Conservation (phyloP, 2,888 invertebrate genomes). For the Aethes cnicana region DNA sequence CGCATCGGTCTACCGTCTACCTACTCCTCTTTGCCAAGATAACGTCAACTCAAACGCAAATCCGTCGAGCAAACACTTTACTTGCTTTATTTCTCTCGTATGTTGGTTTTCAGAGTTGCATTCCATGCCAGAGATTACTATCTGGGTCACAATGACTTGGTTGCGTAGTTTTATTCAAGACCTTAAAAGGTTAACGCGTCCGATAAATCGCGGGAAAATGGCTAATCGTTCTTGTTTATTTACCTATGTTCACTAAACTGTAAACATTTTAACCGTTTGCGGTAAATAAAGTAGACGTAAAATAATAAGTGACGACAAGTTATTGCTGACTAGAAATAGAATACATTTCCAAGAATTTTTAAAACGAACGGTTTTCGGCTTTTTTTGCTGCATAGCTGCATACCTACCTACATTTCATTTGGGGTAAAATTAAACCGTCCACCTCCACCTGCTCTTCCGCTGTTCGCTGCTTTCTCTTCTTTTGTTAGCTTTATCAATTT, state of each 20-base stretch:
- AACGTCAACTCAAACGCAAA: slow-evolving; percentile 20
- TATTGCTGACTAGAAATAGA: too few relatives aligned
- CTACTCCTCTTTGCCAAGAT: slow-evolving; percentile 26
- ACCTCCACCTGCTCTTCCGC: too few relatives aligned
- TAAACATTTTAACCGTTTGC: not conserved
- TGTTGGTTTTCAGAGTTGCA: slow-evolving; percentile 25
- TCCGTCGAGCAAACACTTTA: slow-evolving; percentile 19
- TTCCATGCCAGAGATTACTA: slow-evolving; percentile 28
- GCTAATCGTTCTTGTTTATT: slow-evolving; percentile 8
- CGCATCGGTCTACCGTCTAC: slow-evolving; percentile 13
- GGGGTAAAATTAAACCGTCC: too few relatives aligned
- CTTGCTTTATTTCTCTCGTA: slow-evolving; percentile 24
- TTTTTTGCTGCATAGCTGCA: too few relatives aligned
- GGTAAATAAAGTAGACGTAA: too few relatives aligned
- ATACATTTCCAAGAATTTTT: too few relatives aligned
- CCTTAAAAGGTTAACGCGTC: slow-evolving; percentile 13
- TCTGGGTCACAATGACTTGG: slow-evolving; percentile 27
- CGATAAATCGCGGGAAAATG: not conserved
- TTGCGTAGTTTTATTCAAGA: slow-evolving; percentile 22
- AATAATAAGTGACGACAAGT: too few relatives aligned
- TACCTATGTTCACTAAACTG: too few relatives aligned
- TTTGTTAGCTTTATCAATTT: too few relatives aligned
- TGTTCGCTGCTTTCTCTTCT: too few relatives aligned
- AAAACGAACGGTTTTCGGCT: too few relatives aligned
- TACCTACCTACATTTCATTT: too few relatives aligned